Conservation (phyloP, 2,797 vertebrate genomes). For the Trematomus bernacchii region DNA sequence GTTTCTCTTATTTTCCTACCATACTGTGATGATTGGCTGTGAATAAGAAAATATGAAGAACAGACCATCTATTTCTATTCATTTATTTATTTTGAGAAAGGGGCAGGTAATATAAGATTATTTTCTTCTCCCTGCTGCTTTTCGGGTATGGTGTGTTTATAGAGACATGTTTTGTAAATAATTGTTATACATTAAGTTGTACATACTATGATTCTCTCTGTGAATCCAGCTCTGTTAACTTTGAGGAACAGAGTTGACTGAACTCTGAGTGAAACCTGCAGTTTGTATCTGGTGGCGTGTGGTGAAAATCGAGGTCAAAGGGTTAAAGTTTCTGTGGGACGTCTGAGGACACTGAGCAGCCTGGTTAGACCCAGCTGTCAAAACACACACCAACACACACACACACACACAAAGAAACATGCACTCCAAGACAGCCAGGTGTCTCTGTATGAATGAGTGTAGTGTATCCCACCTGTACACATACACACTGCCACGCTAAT, state of each 20-base stretch:
- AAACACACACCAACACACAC: slow-evolving; percentile 64
- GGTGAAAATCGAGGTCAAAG: slow-evolving; percentile 57
- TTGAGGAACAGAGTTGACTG: background rate
- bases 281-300: slow-evolving; percentile 32
- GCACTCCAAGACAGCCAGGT: slow-evolving; percentile 62
- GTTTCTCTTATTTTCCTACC: no score
- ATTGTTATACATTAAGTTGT: no score
- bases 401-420: slow-evolving; percentile 40
- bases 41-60: no score
- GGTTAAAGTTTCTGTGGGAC: slow-evolving; percentile 72
- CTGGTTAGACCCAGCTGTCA: slow-evolving; percentile 67
- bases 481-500: slow-evolving; percentile 31
- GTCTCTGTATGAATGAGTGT: slow-evolving; percentile 73
- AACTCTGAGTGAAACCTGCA: slow-evolving; percentile 4
- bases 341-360: slow-evolving; percentile 74
- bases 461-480: slow-evolving; percentile 62
- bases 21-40: no score
- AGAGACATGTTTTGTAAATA: no score
- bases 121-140: no score
- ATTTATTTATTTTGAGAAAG: no score
- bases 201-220: background rate
- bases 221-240: slow-evolving; percentile 3
- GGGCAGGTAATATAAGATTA: no score
- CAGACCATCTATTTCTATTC: no score
- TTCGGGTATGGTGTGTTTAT: no score